Conservation (phyloP, 2,797 vertebrate genomes). For the Ciconia nigra region DNA sequence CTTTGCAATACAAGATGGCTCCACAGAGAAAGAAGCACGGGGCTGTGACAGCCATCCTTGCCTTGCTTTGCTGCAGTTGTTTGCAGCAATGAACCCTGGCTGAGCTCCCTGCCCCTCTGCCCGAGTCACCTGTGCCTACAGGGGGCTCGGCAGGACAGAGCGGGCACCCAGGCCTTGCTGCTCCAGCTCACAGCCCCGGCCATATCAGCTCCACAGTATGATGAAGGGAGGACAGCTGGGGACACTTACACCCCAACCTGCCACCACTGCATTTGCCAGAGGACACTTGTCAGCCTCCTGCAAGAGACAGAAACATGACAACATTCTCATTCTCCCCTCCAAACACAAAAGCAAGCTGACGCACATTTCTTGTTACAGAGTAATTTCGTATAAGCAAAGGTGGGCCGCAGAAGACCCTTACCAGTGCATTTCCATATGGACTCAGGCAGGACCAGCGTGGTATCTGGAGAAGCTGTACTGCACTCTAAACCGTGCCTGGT, state of each 20-base stretch:
- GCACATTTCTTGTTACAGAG: not conserved
- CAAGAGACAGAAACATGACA: not conserved
- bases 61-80: not conserved
- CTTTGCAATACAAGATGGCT: not conserved
- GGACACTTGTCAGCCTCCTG: not conserved
- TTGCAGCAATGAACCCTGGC: not conserved
- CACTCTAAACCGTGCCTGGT: not conserved
- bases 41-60: not conserved
- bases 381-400: not conserved
- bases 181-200: not conserved
- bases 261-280: not conserved
- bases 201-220: not conserved
- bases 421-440: not conserved
- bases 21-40: not conserved
- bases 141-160: not conserved
- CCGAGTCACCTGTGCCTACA: not conserved
- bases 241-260: not conserved
- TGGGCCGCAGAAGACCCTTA: not conserved
- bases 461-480: accelerated
- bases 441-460: not conserved
- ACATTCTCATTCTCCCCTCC: not conserved
- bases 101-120: not conserved
- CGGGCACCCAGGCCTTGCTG: not conserved
- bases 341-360: not conserved
- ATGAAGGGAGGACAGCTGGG: not conserved